These are phyloP conservation scores for Trachelus stipa DNA, from an alignment of 2,888 invertebrate species.

Conservation along the genomic window DNA sequence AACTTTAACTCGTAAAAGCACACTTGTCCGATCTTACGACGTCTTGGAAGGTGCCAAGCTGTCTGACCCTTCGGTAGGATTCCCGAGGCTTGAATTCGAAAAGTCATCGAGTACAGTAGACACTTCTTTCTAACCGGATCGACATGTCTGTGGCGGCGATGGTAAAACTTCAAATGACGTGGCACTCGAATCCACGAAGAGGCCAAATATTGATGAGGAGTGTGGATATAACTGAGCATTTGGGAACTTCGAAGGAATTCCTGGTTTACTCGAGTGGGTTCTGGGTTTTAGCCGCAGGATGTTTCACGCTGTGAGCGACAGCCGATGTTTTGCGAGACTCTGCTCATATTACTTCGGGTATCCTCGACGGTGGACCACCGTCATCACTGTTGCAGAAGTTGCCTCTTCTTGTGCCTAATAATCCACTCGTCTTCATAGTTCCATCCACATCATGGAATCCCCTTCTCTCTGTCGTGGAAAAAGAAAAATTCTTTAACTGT, in stretches of 20 bases:
- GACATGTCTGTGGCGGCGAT: neutral
- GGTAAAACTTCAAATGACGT: constrained; percentile 28
- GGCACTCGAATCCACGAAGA: constrained; percentile 37
- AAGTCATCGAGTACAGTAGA: constrained; percentile 4
- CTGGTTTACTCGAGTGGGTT: constrained; percentile 18
- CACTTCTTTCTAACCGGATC: neutral
- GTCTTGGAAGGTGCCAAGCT: constrained; percentile 31
- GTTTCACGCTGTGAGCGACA: constrained; percentile 21
- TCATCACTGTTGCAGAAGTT: constrained; percentile 1
- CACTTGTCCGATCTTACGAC: constrained; percentile 21
- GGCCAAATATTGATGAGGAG: constrained; percentile 41
- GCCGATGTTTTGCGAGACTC: constrained; percentile 16
- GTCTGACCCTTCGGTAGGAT: constrained; percentile 28
- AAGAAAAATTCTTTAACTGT: neutral
- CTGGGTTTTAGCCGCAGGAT: constrained; percentile 15
- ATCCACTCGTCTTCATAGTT: neutral
- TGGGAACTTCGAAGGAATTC: constrained; percentile 41
- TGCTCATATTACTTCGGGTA: neutral
- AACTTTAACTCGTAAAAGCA: constrained; percentile 9
- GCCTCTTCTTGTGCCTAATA: neutral
- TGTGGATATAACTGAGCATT: neutral
- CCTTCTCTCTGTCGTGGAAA: neutral
- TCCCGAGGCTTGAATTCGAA: neutral
- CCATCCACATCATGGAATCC: neutral
- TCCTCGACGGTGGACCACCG: constrained; percentile 7